These are phyloP conservation scores for Muntiacus muntjak DNA, from an alignment of 2,113 vertebrate species.

Conservation along the genomic window DNA sequence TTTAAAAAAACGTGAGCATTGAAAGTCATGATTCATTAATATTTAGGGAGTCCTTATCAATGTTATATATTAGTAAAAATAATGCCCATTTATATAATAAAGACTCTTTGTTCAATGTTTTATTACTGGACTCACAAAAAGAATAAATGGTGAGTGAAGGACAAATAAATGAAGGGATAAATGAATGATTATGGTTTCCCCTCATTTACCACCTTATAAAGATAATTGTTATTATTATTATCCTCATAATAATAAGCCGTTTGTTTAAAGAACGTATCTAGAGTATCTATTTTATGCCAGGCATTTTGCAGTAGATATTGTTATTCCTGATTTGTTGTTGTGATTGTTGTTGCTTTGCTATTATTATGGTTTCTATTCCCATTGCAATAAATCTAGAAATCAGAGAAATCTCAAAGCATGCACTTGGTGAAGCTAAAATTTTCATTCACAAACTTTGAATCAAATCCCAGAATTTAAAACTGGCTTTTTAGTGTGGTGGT, in stretches of 20 bases:
- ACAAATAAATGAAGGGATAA: background rate
- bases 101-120: background rate
- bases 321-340: background rate
- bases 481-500: background rate
- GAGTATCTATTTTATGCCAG: background rate
- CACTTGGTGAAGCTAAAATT: background rate
- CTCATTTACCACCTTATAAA: background rate
- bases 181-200: background rate
- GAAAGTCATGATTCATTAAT: background rate
- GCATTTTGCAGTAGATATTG: background rate
- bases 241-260: background rate
- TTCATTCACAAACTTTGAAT: background rate
- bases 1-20: background rate
- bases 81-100: background rate
- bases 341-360: background rate
- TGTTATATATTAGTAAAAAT: background rate
- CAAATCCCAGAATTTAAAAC: background rate
- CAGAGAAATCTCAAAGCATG: background rate
- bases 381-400: background rate
- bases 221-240: background rate
- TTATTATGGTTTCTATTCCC: background rate
- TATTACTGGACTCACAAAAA: background rate
- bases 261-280: background rate
- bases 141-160: background rate
- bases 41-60: background rate